These are phyloP conservation scores for Phenacoccus solenopsis DNA, from an alignment of 1,140 invertebrate species.

Conservation along the genomic window DNA sequence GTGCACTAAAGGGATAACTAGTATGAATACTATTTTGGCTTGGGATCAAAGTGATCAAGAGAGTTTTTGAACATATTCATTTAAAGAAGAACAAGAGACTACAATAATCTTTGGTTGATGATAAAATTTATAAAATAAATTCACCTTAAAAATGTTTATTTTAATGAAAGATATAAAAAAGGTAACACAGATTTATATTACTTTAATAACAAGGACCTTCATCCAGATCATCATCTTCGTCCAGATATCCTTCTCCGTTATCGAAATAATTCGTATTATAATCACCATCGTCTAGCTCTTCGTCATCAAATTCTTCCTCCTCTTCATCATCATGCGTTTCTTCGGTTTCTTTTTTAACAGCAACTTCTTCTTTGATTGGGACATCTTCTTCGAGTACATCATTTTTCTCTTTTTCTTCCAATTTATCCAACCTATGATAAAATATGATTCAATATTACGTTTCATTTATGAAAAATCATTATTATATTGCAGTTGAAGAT, in stretches of 20 bases:
- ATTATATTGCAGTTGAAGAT: slow-evolving; percentile 21
- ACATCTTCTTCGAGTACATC: slow-evolving; percentile 33
- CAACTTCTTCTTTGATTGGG: slow-evolving; percentile 37
- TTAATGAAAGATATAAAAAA: not conserved
- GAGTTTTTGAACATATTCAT: too few species aligned
- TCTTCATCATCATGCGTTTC: slow-evolving; percentile 39
- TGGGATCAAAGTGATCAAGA: slow-evolving; percentile 38
- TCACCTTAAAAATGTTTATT: not conserved
- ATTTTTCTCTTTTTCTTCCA: slow-evolving; percentile 42
- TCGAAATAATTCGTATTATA: slow-evolving; percentile 48
- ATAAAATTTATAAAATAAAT: too few species aligned
- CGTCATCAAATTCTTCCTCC: slow-evolving; percentile 32
- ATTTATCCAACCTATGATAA: slow-evolving; percentile 39
- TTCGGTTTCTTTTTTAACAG: slow-evolving; percentile 36
- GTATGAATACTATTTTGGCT: slow-evolving; percentile 57
- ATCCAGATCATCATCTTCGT: slow-evolving; percentile 73
- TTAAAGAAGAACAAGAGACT: too few species aligned
- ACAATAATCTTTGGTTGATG: too few species aligned
- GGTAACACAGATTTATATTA: not conserved
- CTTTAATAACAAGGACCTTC: slow-evolving; percentile 34
- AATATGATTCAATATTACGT: slow-evolving; percentile 24
- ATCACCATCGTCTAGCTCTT: slow-evolving; percentile 30
- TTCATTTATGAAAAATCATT: slow-evolving; percentile 12
- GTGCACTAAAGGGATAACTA: slow-evolving; percentile 53
- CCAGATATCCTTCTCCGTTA: slow-evolving; percentile 72